Evolutionary conservation across 1,140 invertebrate genomes (phyloP), one percentile per base, ranked within the genome.

Genomic region (Ostrea denselamellosa): DNA sequence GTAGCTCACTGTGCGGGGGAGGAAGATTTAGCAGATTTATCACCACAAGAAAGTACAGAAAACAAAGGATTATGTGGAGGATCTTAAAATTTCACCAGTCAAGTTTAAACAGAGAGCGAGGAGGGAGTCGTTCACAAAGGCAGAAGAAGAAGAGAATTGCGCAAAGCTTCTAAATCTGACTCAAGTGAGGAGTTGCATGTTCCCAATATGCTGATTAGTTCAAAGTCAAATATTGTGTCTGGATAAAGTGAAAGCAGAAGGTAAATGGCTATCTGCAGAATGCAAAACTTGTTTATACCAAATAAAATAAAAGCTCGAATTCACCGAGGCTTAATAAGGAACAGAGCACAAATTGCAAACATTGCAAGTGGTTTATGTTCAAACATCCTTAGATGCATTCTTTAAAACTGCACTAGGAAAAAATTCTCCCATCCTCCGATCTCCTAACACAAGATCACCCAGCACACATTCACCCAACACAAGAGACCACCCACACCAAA

Each of bases 201-300:
- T 10, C 89, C 89, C 54, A 71, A 89, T 82, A 65, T 87, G 56
- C 77, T 86, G 12, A 85, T 83, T 10, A 84, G 88, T 87, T 25
- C 90, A 88, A 84, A 90, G 83, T 86, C 89, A 17, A 84, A 89
- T 51, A 87, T 87, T 56, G 90, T 91, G 19, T 90, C 91, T 12
- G 90, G n/a, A 92, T 4, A 90, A 89, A 68, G 87, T 92, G 17
- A 92, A 92, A 87, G 86, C 88, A 25, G 92, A 91, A 58, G n/a
- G 68, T 93, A 8, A 90, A 86, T 82, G 86, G 83, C 19, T 90
- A 91, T 68, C 86, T 92, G 34, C 89, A 89, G 71, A 90, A 77
- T 44, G 88, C 89, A 58, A 91, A 92, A 86, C 89, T 93, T 44
- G 85, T 92, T n/a, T 44, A 92, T 93, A 8, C 85, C 89, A 62